Percentiles rank a stretch among this genome's conserved stretches.
phyloP scores from a whole-genome alignment of 2,797 vertebrate species.

The Trachops cirrhosus region DNA sequence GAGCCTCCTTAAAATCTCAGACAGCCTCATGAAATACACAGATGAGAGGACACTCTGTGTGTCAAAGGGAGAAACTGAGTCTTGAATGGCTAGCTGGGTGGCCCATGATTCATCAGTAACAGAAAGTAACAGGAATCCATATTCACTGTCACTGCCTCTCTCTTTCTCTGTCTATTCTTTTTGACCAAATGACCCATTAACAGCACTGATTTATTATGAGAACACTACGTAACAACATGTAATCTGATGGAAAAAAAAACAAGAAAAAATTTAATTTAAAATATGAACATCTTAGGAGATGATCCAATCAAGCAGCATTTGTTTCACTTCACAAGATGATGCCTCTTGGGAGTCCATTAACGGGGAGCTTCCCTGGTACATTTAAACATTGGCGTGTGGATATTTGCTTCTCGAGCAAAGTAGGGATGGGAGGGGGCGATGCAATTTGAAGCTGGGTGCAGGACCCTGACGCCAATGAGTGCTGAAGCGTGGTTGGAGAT shows the following conservation, averaged over 20 bases:
- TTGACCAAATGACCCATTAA: neutral
- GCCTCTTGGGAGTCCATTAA: neutral
- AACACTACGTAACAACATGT: neutral
- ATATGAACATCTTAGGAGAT: neutral
- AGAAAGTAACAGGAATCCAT: neutral
- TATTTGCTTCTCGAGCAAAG: neutral
- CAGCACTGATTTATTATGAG: neutral
- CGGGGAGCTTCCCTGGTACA: neutral
- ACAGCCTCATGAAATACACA: neutral
- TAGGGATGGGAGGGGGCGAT: neutral
- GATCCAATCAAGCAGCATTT: neutral
- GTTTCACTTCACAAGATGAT: neutral
- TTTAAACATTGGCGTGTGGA: neutral
- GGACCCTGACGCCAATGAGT: neutral
- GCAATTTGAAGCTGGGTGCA: neutral
- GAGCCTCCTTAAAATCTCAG: neutral
- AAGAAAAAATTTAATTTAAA: neutral
- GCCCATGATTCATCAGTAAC: neutral
- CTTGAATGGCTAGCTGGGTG: neutral
- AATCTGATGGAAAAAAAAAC: neutral
- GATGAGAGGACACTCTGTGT: neutral
- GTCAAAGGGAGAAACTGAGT: slow-evolving; percentile 48
- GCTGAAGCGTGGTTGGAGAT: neutral
- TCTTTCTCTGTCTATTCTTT: neutral
- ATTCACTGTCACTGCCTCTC: neutral